Base-by-base conservation (phyloP, 2,113 vertebrate genomes). In the Aplodontia rufa region DNA sequence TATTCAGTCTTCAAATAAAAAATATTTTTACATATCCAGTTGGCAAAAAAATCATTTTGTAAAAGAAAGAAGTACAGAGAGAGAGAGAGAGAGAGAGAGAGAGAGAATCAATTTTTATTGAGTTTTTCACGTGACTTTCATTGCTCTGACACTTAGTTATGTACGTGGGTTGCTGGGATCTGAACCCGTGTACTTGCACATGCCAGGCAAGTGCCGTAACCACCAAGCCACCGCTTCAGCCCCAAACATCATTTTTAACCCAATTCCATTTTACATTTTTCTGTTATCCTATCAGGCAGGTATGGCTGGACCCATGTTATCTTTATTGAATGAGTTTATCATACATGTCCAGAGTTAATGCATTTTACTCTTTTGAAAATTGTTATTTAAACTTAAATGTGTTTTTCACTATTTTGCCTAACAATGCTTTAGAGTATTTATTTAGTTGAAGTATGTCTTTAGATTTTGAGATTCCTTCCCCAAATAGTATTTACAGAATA, bases 371-470 rank as follows among this genome's bases (percentile, higher is more conserved):
- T 90, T 28, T 0, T 95, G 79, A 85, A 76, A 90, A 45, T 93
- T 51, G 92, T 90, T 97, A 49, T 81, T 97, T 93, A 97, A 96
- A 87, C 78, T 92, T 94, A 55, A 97, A 87, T 94, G 32, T 72
- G 16, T 87, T 98, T 97, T 94, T 87, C 42, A 58, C 92, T 96
- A 92, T 74, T 96, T 97, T 97, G 60, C 74, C 90, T 95, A 97
- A 8, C 14, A 49, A 90, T 69, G 86, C 6, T 96, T 95, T 96
- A 93, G 84, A 97, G 86, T 79, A 53, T 49, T 35, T 87, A 32
- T 97, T 55, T 68, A 68, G 32, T 88, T 96, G 95, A 87, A 96
- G 40, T 96, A 69, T 92, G 49, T 91, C 45, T 90, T 96, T 37
- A n/a, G 51, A 78, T 94, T 97, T 95, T 80, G 74, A 97, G 92